Conservation (phyloP, 1,140 invertebrate genomes). For the Lucilia sericata region DNA sequence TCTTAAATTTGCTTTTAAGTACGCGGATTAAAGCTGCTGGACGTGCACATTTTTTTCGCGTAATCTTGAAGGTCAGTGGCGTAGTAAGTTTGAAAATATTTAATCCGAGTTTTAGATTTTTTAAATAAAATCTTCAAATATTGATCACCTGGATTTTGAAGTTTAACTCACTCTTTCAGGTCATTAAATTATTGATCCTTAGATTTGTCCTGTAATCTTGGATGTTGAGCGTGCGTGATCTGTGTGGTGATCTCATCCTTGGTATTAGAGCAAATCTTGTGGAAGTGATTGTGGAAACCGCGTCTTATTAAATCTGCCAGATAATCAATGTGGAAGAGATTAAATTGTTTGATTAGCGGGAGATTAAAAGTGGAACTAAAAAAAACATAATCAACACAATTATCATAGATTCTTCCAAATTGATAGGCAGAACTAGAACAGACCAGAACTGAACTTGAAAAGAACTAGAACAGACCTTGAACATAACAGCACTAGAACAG, state of each 20-base stretch:
- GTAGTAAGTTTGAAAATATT: not conserved
- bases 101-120: not conserved
- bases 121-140: not conserved
- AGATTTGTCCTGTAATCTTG: not conserved
- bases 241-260: not conserved
- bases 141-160: not conserved
- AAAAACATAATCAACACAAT: too few species aligned
- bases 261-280: not conserved
- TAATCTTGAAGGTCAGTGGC: not conserved
- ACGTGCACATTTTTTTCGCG: not conserved
- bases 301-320: not conserved
- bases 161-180: not conserved
- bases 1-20: not conserved
- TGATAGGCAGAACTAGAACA: too few species aligned
- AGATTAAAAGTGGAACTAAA: too few species aligned
- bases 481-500: too few species aligned
- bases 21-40: not conserved
- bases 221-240: not conserved
- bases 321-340: not conserved
- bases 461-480: too few species aligned
- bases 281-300: not conserved
- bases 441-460: too few species aligned
- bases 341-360: too few species aligned
- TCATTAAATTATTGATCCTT: not conserved
- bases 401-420: too few species aligned